phyloP scores from a whole-genome alignment of 2,797 vertebrate genomes.

The Petrocephalus sullivani region DNA sequence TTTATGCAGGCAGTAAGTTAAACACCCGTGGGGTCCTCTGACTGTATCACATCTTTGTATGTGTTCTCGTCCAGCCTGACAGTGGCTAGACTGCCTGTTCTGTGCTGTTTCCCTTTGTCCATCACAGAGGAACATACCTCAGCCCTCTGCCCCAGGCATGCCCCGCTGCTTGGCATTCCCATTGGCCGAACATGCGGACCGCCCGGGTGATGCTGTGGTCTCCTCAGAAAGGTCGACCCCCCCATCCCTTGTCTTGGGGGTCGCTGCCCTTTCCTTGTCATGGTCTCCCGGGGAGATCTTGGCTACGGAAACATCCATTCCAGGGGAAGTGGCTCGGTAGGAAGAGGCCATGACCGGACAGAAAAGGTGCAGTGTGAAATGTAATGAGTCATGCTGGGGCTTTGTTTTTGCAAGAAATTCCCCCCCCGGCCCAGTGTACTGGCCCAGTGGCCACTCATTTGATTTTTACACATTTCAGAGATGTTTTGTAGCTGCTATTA shows the following conservation, averaged over 20 bases:
- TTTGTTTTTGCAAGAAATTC: neutral
- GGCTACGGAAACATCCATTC: neutral
- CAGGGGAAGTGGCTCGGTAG: neutral
- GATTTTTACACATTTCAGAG: neutral
- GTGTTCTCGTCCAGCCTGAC: neutral
- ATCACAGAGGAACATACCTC: neutral
- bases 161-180: neutral
- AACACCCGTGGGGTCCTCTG: neutral
- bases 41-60: neutral
- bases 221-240: neutral
- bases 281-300: neutral
- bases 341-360: neutral
- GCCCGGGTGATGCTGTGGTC: neutral
- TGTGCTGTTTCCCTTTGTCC: neutral
- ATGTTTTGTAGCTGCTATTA: neutral
- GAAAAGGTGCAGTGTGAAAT: neutral
- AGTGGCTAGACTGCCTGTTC: neutral
- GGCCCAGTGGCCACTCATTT: neutral
- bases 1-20: slow-evolving; percentile 1
- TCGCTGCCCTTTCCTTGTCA: neutral
- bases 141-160: neutral
- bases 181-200: neutral
- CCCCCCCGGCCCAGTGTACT: neutral
- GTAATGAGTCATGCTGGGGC: neutral
- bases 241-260: neutral